Percentiles rank a stretch among this genome's conserved stretches.
Conservation (phyloP, 2,113 vertebrate genomes). For the Mesoclemmys tuberculata region DNA sequence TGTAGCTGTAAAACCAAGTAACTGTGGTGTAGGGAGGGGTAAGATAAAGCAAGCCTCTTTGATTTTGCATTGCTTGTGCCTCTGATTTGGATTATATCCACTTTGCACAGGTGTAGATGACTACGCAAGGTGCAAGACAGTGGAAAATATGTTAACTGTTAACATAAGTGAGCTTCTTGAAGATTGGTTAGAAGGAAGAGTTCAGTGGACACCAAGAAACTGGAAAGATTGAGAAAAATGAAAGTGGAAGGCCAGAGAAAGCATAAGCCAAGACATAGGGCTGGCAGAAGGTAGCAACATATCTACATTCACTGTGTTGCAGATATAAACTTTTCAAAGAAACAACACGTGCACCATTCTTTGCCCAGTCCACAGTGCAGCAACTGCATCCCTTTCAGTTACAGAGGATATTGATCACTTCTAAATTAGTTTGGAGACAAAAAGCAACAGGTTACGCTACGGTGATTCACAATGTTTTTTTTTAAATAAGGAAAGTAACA, state of each 20-base stretch:
- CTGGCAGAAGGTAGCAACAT: not conserved
- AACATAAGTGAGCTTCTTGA: not conserved
- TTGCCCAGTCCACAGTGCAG: not conserved
- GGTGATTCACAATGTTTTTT: too few species aligned
- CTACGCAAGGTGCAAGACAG: not conserved
- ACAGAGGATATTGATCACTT: not conserved
- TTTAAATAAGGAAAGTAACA: not conserved
- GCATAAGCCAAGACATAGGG: fast-evolving
- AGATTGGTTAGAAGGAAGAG: not conserved
- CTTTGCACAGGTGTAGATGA: not conserved
- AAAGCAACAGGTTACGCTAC: not conserved
- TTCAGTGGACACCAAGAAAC: not conserved
- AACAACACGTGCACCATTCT: not conserved
- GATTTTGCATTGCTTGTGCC: not conserved
- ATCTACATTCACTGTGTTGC: not conserved
- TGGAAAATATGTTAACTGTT: not conserved
- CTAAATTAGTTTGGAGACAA: not conserved
- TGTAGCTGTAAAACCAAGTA: not conserved
- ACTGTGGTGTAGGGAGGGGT: not conserved
- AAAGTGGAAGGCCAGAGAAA: not conserved
- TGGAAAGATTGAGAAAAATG: not conserved
- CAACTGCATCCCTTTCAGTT: not conserved
- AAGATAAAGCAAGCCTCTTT: not conserved
- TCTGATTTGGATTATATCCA: not conserved
- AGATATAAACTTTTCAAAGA: not conserved